phyloP scores from a whole-genome alignment of 1,140 invertebrate genomes.

The Cydia strobilella region DNA sequence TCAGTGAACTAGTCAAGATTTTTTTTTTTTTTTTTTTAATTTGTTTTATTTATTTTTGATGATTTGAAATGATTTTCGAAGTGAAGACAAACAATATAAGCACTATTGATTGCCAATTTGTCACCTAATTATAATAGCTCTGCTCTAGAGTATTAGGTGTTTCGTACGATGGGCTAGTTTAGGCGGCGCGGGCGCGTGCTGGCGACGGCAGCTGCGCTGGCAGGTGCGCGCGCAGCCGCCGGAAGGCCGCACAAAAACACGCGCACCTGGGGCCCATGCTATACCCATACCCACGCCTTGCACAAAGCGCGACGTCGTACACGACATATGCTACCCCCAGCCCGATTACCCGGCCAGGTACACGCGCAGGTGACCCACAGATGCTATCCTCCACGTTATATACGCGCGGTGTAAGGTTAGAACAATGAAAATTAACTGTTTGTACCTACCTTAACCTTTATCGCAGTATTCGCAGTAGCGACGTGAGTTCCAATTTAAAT shows the following conservation, averaged over 20 bases:
- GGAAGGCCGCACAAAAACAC: conserved; percentile 72
- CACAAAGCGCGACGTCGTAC: conserved; percentile 61
- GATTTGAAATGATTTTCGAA: no score
- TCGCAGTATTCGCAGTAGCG: not conserved
- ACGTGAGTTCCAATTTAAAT: no score
- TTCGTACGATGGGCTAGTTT: conserved; percentile 8
- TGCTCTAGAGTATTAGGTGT: not conserved
- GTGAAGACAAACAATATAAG: not conserved
- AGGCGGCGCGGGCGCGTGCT: conserved; percentile 36
- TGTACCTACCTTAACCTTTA: not conserved
- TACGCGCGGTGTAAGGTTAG: not conserved
- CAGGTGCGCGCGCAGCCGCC: conserved; percentile 73
- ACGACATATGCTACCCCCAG: conserved; percentile 54
- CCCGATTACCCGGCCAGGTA: conserved; percentile 36
- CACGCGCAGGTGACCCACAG: conserved; percentile 22
- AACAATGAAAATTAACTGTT: not conserved
- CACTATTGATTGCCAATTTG: not conserved
- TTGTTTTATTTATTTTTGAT: no score
- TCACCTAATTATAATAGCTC: not conserved
- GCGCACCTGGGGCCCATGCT: conserved; percentile 64
- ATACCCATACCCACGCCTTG: conserved; percentile 54
- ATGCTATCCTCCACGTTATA: not conserved
- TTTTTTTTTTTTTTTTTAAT: no score
- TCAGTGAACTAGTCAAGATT: no score
- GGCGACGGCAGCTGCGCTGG: conserved; percentile 53